A percentile compares a stretch with the other conserved stretches of the same genome.
These are phyloP conservation scores for Macrostomum lignano DNA, from an alignment of 1,140 invertebrate species.

Conservation along the genomic window DNA sequence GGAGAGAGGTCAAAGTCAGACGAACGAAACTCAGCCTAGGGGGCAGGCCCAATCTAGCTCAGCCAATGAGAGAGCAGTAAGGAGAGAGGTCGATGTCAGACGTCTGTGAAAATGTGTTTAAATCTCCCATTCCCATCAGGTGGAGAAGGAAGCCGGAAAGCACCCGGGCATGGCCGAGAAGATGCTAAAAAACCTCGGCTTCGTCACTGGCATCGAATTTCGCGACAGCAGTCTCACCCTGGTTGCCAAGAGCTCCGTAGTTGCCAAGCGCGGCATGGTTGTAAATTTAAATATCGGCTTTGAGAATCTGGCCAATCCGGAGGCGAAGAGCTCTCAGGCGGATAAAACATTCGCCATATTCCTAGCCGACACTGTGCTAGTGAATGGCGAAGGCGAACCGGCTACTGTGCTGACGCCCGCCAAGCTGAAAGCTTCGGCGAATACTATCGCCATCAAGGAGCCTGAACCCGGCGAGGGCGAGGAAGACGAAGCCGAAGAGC, in stretches of 20 bases:
- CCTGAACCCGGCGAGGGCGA: constrained; percentile 35
- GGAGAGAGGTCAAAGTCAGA: too few species aligned
- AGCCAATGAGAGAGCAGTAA: too few species aligned
- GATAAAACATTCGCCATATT: constrained; percentile 69
- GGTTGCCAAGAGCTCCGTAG: constrained; percentile 49
- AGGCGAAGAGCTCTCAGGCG: constrained; percentile 39
- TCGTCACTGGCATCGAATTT: constrained; percentile 92
- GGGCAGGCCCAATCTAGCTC: too few species aligned
- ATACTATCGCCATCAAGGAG: constrained; percentile 2
- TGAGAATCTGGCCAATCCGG: constrained; percentile 49
- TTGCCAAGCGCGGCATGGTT: constrained; percentile 65
- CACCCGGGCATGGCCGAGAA: constrained; percentile 58
- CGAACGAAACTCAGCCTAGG: too few species aligned
- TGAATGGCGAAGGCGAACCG: constrained; percentile 63
- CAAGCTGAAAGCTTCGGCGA: neutral
- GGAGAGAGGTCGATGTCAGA: too few species aligned
- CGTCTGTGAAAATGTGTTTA: too few species aligned
- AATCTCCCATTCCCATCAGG: too few species aligned
- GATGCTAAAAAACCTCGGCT: constrained; percentile 70
- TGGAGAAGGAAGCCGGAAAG: too few species aligned
- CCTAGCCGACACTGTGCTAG: constrained; percentile 76
- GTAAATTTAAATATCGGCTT: constrained; percentile 84
- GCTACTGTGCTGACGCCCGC: constrained; percentile 47
- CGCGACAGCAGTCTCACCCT: constrained; percentile 69
- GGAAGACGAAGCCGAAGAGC: constrained; percentile 39